Evolutionary conservation across 2,888 invertebrate genomes (phyloP), one percentile per base, ranked within the genome.

Genomic region (Magallana nippona): DNA sequence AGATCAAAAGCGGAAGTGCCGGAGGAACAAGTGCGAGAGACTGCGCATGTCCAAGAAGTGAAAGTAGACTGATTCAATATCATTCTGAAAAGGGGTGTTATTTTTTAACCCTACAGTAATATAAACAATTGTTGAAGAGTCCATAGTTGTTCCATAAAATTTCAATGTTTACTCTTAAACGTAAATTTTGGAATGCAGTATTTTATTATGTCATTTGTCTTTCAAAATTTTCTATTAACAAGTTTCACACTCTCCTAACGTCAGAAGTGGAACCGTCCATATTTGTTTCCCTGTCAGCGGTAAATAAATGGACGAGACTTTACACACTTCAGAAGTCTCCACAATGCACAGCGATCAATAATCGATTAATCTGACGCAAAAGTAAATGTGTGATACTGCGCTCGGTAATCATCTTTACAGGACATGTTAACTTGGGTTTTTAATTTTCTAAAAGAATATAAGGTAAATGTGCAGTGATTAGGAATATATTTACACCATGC

Each of bases 21-120:
- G 86, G 87, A 86, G 86, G 82, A 84, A 57, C 78, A 85, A 83
- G 85, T 85, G 84, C 79, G 56, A n/a, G 58, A 55, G 11, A 60
- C 8, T 86, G 86, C 88, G 87, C 89, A 87, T 86, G 88, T 81
- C 86, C 63, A 22, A 10, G 63, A 83, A 86, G 87, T 84, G 87
- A 87, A 88, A 88, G 86, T 88, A 86, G 85, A 84, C 32, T 27
- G 58, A 58, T 82, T 79, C 83, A 85, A 79, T 71, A n/a, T 8
- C 32, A 77, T 78, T 78, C 19, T 63, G 58, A 60, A 77, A 27
- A 80, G 81, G 79, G 82, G 57, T 2, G 27, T 13, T n/a, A n/a
- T n/a, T n/a, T 44, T 44, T 44, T 44, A 27, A 2, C n/a, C n/a
- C 5, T 44, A 44, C 44, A 44, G 0, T 44, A 8, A 44, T 8